These are phyloP conservation scores for Phalacrocorax brasilianus DNA, from an alignment of 2,113 vertebrate species.

Conservation along the genomic window DNA sequence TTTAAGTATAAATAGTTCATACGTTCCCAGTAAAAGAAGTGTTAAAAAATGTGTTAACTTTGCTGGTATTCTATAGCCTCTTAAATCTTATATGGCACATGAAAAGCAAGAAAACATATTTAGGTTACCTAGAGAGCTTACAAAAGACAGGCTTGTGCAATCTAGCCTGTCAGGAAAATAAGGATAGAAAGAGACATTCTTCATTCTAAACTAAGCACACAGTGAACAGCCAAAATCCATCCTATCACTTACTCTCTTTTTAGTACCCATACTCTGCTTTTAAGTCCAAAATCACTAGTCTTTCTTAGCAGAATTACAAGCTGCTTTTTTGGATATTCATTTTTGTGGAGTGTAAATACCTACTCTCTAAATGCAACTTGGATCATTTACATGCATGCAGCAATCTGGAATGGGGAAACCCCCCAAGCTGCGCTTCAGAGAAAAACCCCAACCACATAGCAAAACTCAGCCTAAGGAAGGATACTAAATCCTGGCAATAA, in stretches of 20 bases:
- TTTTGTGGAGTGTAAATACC: not conserved
- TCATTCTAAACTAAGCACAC: not conserved
- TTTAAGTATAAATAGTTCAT: not conserved
- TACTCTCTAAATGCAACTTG: not conserved
- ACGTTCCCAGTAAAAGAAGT: not conserved
- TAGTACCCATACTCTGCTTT: not conserved
- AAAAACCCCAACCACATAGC: not conserved
- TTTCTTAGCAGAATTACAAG: not conserved
- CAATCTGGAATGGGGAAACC: not conserved
- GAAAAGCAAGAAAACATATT: not conserved
- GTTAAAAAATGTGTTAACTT: not conserved
- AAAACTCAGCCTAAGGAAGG: not conserved
- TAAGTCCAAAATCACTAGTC: not conserved
- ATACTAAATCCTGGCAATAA: not conserved
- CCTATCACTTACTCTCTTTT: not conserved
- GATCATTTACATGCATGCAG: not conserved
- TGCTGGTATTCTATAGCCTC: not conserved
- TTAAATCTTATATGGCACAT: not conserved
- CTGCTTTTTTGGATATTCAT: not conserved
- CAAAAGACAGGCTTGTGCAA: not conserved
- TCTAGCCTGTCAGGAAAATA: not conserved
- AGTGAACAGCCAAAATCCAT: not conserved
- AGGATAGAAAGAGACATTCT: not conserved
- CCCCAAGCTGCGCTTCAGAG: not conserved
- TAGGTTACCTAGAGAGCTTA: not conserved